A percentile compares a stretch with the other conserved stretches of the same genome.
phyloP scores from a whole-genome alignment of 2,113 vertebrate species.

The Silurus meridionalis region DNA sequence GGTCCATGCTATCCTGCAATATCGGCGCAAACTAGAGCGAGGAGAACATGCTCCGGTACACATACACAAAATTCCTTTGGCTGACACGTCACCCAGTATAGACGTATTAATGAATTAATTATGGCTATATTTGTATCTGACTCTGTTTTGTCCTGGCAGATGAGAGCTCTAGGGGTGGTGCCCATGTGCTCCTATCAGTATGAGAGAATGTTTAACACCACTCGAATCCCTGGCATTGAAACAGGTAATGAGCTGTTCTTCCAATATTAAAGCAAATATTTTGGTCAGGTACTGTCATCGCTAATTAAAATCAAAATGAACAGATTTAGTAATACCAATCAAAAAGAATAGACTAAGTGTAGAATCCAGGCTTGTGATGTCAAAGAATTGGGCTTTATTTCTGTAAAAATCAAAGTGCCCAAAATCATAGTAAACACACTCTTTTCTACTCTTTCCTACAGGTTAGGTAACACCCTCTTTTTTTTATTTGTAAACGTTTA shows the following conservation, averaged over 20 bases:
- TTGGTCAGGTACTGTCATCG: neutral
- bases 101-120: neutral
- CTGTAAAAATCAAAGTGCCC: no score
- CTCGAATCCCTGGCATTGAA: conserved; percentile 86
- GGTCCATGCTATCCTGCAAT: conserved; percentile 85
- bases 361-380: no score
- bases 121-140: conserved; percentile 14
- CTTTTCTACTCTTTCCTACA: no score
- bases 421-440: no score
- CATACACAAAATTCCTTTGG: neutral
- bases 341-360: no score
- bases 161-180: conserved; percentile 84
- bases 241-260: conserved; percentile 71
- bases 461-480: no score
- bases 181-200: conserved; percentile 94
- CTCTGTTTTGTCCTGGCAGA: conserved; percentile 61
- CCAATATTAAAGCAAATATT: neutral
- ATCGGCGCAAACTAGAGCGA: conserved; percentile 87
- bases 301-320: no score
- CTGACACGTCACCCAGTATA: neutral
- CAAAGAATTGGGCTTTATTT: no score
- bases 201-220: conserved; percentile 95
- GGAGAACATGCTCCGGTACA: conserved; percentile 83
- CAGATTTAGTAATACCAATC: no score
- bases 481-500: no score